Base-by-base conservation (phyloP, 2,888 invertebrate genomes). In the Pollenia amentaria region DNA sequence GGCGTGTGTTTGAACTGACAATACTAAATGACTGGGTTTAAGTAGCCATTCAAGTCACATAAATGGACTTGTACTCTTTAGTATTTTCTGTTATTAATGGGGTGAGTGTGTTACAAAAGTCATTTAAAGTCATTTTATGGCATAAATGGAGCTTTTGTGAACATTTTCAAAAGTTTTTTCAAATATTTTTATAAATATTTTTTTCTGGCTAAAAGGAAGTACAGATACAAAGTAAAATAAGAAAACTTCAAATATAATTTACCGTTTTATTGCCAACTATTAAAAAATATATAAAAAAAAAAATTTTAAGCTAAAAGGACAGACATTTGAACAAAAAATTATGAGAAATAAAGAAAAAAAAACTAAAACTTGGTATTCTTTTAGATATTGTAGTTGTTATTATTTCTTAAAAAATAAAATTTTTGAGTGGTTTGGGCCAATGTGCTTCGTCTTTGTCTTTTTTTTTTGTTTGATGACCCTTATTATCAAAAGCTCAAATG, bases 401-500 rank as follows among this genome's bases (percentile, higher is more conserved):
- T 62, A 51, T 29, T 7, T 70, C 70, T 53, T 62, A 44, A 62
- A 29, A 29, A 53, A 62, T 38, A 38, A 62, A 16, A 51, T 16
- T 73, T 80, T 46, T 80, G 38, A 57, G 46, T 29, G 21, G 38
- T 6, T 72, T 53, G 12, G 11, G 14, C 14, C 44, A 29, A 51
- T 29, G 9, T 46, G 6, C 14, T 67, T 42, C 9, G 51, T 42
- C n/a, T 69, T 42, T 57, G 11, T 70, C 21, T 29, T 77, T 70
- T 2, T 40, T 14, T 21, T n/a, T 70, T 53, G 51, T 40, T 38
- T 18, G 46, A 44, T 87, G 84, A 84, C 87, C 87, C 77, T 87
- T 84, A 87, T 84, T 87, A 87, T 80, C 80, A 53, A 87, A 81
- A 87, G 87, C 84, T 80, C 84, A 87, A 86, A 87, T 73, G 87